Conservation (phyloP, 2,888 invertebrate species). For the Sacculina carcini region DNA sequence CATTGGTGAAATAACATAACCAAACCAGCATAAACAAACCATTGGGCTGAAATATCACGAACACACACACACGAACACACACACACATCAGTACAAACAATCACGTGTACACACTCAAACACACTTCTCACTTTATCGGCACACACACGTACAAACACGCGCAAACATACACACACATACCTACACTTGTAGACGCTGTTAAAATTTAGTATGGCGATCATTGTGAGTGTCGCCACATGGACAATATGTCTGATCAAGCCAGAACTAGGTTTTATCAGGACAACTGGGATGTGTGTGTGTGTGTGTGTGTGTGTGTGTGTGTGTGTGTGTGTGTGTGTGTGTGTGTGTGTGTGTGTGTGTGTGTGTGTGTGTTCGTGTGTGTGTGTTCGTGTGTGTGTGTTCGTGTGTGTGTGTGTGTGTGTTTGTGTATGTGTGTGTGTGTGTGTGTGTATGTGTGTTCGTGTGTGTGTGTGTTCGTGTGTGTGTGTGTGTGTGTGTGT, state of each 20-base stretch:
- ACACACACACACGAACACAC: background rate
- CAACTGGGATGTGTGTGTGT: no score
- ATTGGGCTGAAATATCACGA: background rate
- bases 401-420: no score
- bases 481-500: no score
- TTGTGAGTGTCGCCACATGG: no score
- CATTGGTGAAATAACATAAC: no score
- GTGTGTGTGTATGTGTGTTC: no score
- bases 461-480: no score
- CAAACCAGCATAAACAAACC: no score
- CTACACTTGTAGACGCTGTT: background rate
- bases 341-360: background rate
- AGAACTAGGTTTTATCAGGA: background rate
- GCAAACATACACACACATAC: background rate
- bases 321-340: background rate
- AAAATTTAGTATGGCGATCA: no score
- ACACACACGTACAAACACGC: background rate
- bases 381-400: no score
- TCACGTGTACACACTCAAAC: background rate
- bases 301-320: background rate
- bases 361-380: no score
- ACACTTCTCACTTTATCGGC: background rate
- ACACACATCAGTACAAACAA: constrained; percentile 3
- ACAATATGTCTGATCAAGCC: background rate
- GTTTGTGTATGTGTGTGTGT: no score